Evolutionary conservation across 37 sponge, comb jelly and placozoan genomes (phyloP).

Genomic region (Spongilla lacustris): DNA sequence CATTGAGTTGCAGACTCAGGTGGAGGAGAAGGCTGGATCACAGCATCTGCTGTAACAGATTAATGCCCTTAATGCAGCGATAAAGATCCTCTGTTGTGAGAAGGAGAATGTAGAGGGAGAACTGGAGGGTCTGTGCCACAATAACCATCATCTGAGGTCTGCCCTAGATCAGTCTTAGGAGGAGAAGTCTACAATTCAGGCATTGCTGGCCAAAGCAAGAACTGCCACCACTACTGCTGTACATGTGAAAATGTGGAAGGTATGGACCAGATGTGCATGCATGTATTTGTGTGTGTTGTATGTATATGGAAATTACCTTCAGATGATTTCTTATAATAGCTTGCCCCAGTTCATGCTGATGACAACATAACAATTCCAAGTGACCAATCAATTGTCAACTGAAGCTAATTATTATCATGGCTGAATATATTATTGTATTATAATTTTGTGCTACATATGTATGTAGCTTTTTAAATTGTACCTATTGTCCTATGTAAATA

Average conservation of each 20-base stretch:
- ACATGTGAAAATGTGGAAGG: constrained; percentile 49
- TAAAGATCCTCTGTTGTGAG: constrained; percentile 73
- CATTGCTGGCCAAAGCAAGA: constrained; percentile 69
- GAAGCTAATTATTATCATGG: background rate
- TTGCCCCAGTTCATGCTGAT: background rate
- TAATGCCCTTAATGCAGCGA: constrained; percentile 77
- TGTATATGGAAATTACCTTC: background rate
- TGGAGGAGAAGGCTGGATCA: constrained; percentile 80
- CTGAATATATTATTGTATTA: no score
- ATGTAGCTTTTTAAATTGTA: no score
- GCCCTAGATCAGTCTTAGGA: constrained; percentile 86
- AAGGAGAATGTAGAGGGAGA: constrained; percentile 90
- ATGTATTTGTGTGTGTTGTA: background rate
- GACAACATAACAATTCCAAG: background rate
- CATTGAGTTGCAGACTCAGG: constrained; percentile 72
- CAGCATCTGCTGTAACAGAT: constrained; percentile 89
- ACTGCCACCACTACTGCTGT: background rate
- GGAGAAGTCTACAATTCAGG: constrained; percentile 59
- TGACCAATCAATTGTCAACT: background rate
- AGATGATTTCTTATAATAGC: background rate
- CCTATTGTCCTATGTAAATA: no score
- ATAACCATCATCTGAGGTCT: constrained; percentile 64
- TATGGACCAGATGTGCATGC: background rate
- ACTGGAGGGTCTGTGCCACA: constrained; percentile 61
- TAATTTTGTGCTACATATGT: no score